phyloP scores from a whole-genome alignment of 2,113 vertebrate species.

The Callospermophilus lateralis region DNA sequence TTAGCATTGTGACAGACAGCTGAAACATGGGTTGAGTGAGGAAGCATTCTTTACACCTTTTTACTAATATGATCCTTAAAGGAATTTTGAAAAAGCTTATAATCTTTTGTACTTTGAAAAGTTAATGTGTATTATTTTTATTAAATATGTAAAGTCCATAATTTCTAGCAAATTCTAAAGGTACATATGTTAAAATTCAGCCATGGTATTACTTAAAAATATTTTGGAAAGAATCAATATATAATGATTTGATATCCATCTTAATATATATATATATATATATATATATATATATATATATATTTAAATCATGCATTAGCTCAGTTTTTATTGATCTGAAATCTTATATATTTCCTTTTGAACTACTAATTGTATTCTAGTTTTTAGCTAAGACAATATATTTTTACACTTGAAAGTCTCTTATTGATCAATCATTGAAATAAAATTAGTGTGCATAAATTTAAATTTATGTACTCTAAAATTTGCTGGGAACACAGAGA shows the following conservation, averaged over 20 bases:
- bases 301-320: neutral
- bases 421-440: neutral
- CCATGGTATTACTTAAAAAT: neutral
- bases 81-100: neutral
- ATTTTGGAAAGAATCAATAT: neutral
- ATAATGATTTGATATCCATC: neutral
- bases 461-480: slow-evolving; percentile 60
- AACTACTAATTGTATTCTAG: slow-evolving; percentile 21
- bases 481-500: neutral
- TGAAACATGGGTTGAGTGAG: neutral
- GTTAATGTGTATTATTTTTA: neutral
- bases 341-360: neutral
- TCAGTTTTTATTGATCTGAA: slow-evolving; percentile 8
- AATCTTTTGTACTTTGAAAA: neutral
- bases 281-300: neutral
- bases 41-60: neutral
- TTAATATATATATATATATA: neutral
- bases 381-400: neutral
- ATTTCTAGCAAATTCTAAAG: slow-evolving; percentile 8
- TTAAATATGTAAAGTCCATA: slow-evolving; percentile 16
- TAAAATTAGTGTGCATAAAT: neutral
- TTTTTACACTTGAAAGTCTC: slow-evolving; percentile 60
- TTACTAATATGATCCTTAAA: neutral
- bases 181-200: slow-evolving; percentile 18
- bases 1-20: neutral